Percentiles rank a stretch among this genome's conserved stretches.
phyloP scores from a whole-genome alignment of 2,113 vertebrate genomes.

The Crotalus viridis region DNA sequence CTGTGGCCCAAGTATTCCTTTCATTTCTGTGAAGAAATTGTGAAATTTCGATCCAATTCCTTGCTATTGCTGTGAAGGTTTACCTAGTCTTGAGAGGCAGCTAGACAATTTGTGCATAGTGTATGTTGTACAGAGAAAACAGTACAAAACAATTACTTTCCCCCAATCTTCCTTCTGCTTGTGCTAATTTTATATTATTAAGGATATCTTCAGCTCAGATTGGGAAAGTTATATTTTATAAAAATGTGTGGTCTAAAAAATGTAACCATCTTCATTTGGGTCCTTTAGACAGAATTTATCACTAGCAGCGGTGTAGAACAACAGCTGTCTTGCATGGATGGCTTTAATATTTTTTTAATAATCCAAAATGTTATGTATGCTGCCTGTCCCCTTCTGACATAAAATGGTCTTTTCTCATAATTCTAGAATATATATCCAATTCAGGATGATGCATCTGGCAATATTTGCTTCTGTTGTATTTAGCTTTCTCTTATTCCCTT shows the following conservation, averaged over 20 bases:
- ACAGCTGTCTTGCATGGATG: not conserved
- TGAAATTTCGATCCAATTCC: not conserved
- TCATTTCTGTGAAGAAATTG: not conserved
- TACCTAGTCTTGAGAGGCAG: not conserved
- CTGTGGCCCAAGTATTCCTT: not conserved
- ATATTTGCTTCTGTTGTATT: not conserved
- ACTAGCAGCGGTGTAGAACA: accelerated
- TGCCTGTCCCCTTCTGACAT: not conserved
- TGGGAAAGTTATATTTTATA: not conserved
- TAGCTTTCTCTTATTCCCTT: not conserved
- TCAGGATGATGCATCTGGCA: not conserved
- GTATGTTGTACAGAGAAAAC: not conserved
- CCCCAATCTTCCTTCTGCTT: not conserved
- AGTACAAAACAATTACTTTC: not conserved
- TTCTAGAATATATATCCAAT: slow-evolving; percentile 6
- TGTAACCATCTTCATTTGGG: not conserved
- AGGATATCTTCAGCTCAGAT: not conserved
- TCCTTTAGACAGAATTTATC: not conserved
- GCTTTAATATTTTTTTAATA: slow-evolving; percentile 8
- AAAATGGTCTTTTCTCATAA: not conserved
- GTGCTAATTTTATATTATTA: not conserved
- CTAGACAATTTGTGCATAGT: not conserved
- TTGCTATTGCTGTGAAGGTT: not conserved
- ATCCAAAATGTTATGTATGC: slow-evolving; percentile 18
- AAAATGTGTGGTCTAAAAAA: not conserved